phyloP scores from a whole-genome alignment of 2,113 vertebrate species.

The Uria lomvia region DNA sequence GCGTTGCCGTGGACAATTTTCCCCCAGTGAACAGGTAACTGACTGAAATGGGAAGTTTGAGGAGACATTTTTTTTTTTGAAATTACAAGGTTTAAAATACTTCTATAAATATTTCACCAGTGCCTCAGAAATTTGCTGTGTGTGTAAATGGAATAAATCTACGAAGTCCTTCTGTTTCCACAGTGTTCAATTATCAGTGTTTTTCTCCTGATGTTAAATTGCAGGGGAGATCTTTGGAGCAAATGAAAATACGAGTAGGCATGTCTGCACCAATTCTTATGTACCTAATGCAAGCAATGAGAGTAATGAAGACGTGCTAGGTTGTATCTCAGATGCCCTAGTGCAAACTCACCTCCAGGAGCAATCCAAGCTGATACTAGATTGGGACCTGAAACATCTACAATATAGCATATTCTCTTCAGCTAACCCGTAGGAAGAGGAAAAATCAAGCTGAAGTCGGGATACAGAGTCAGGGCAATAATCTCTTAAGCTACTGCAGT shows the following conservation, averaged over 20 bases:
- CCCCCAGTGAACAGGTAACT: background rate
- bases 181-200: background rate
- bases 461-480: background rate
- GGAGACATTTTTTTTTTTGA: accelerated
- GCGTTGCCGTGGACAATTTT: background rate
- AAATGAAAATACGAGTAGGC: background rate
- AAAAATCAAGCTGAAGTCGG: background rate
- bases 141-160: background rate
- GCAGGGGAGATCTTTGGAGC: background rate
- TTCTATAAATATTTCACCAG: background rate
- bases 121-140: background rate
- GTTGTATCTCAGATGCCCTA: background rate
- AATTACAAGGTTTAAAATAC: background rate
- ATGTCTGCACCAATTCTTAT: background rate
- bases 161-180: background rate
- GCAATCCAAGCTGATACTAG: background rate
- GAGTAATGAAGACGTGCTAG: background rate
- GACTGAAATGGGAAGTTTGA: background rate
- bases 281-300: background rate
- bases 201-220: background rate
- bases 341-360: background rate
- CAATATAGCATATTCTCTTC: background rate
- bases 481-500: background rate
- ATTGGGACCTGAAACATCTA: background rate
- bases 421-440: background rate